Evolutionary conservation across 1,140 invertebrate genomes (phyloP).

Genomic region (Papilio glaucus): DNA sequence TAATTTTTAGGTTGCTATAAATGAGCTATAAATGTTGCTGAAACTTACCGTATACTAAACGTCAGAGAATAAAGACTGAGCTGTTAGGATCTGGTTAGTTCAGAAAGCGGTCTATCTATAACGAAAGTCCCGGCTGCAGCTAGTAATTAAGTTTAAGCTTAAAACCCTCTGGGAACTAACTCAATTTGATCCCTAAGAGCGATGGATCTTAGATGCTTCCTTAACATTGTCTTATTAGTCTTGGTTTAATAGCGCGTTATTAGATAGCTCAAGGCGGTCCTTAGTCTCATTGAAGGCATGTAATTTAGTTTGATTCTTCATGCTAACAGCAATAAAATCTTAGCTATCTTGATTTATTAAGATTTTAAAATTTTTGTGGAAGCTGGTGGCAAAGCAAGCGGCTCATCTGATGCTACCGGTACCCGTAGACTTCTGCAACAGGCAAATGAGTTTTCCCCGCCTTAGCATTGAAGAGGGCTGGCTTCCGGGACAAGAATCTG

Average conservation of each 20-base stretch:
- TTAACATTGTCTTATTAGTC: constrained; percentile 19
- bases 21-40: too few species aligned
- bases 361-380: too few species aligned
- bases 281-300: background rate
- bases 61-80: background rate
- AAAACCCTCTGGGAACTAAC: constrained; percentile 7
- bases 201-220: constrained; percentile 15
- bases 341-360: constrained; percentile 5
- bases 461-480: too few species aligned
- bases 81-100: background rate
- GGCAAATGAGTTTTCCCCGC: too few species aligned
- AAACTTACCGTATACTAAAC: background rate
- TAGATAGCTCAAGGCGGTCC: background rate
- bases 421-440: too few species aligned
- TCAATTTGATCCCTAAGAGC: constrained; percentile 24
- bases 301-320: background rate
- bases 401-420: too few species aligned
- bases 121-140: background rate
- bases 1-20: too few species aligned
- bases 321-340: background rate
- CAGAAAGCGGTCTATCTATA: constrained; percentile 17
- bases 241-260: constrained; percentile 8
- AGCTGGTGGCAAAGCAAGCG: too few species aligned
- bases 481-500: too few species aligned
- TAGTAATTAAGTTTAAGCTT: constrained; percentile 31